These are phyloP conservation scores for Gymnocephalus cernua DNA, from an alignment of 2,113 vertebrate genomes.

Conservation along the genomic window DNA sequence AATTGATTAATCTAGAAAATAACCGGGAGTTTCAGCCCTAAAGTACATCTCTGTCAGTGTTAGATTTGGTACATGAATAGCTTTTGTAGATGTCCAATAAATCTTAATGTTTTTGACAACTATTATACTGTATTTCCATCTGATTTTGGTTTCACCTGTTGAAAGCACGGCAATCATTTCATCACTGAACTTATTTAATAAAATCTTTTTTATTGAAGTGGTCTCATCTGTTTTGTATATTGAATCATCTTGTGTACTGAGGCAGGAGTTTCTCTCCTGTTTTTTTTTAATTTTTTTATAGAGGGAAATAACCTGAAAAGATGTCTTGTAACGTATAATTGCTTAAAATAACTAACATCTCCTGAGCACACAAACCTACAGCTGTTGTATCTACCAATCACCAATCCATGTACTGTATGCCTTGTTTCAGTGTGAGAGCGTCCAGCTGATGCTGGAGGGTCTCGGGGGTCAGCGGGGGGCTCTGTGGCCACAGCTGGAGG, in stretches of 20 bases:
- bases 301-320: background rate
- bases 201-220: slow-evolving; percentile 21
- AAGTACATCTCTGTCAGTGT: background rate
- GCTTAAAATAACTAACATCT: background rate
- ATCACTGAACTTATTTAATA: slow-evolving; percentile 38
- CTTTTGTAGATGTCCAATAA: slow-evolving; percentile 1
- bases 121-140: background rate
- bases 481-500: slow-evolving; percentile 80
- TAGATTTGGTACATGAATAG: background rate
- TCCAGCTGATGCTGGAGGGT: slow-evolving; percentile 81
- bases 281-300: background rate
- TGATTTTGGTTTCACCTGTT: slow-evolving; percentile 12
- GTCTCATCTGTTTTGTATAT: background rate
- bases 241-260: background rate
- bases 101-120: background rate
- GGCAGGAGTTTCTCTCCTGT: background rate
- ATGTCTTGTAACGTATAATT: background rate
- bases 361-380: background rate
- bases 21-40: background rate
- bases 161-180: background rate
- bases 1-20: background rate
- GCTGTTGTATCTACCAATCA: background rate
- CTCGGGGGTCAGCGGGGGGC: slow-evolving; percentile 77
- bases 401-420: background rate
- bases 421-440: slow-evolving; percentile 86